These are phyloP conservation scores for Pseudopodoces humilis DNA, from an alignment of 2,113 vertebrate genomes.

Conservation along the genomic window DNA sequence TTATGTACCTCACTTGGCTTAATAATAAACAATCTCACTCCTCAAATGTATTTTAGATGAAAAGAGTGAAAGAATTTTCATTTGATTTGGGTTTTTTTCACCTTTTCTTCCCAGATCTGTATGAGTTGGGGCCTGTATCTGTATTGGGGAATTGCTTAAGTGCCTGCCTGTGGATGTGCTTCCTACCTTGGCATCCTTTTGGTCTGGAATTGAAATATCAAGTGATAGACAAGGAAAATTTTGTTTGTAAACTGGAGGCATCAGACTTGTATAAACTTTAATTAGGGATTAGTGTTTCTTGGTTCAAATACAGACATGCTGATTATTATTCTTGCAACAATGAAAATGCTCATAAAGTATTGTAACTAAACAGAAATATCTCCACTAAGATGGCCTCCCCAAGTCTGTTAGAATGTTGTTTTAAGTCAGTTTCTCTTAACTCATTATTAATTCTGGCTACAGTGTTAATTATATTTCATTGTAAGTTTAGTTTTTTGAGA, in stretches of 20 bases:
- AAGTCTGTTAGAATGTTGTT: not conserved
- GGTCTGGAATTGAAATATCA: slow-evolving; percentile 32
- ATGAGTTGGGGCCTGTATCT: not conserved
- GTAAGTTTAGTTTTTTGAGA: not conserved
- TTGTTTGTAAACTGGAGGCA: slow-evolving; percentile 39
- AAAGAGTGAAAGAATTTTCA: not conserved
- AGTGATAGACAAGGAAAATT: slow-evolving; percentile 38
- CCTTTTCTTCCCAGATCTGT: not conserved
- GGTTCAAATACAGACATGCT: not conserved
- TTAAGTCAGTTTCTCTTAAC: slow-evolving; percentile 14
- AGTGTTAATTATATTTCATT: not conserved
- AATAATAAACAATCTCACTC: not conserved
- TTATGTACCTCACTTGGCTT: not conserved
- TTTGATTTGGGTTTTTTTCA: not conserved
- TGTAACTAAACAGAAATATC: not conserved
- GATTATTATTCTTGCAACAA: not conserved
- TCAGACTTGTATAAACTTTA: not conserved
- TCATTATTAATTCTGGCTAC: slow-evolving; percentile 24
- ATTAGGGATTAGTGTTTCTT: not conserved
- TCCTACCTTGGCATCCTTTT: slow-evolving; percentile 38
- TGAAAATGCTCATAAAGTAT: not conserved
- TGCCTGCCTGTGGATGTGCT: not conserved
- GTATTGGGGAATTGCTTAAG: not conserved
- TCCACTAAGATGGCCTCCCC: not conserved
- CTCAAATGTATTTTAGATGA: not conserved